Percentiles rank a stretch among this genome's conserved stretches.
Evolutionary conservation across 2,888 invertebrate species (phyloP).

Genomic region (Cheilosia vulpina): DNA sequence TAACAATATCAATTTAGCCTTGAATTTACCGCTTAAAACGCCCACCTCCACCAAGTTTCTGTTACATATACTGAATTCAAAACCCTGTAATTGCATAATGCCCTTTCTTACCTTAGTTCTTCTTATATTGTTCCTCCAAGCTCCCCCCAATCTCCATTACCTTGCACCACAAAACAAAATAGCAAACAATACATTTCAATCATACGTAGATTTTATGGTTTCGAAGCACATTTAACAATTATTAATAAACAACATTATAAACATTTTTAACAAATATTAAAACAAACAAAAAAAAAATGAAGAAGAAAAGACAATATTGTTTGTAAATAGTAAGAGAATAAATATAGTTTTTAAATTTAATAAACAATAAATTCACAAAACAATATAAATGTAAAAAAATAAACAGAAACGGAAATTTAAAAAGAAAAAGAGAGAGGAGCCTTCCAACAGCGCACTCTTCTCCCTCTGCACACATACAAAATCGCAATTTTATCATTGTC

Average conservation of each 20-base stretch:
- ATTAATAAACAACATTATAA: slow-evolving; percentile 51
- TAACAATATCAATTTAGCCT: background rate
- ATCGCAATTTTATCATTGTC: slow-evolving; percentile 65
- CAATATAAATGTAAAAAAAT: slow-evolving; percentile 58
- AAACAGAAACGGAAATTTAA: slow-evolving; percentile 59
- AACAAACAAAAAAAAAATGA: slow-evolving; percentile 57
- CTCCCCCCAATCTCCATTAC: slow-evolving; percentile 8
- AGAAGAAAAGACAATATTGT: slow-evolving; percentile 76
- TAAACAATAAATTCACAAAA: slow-evolving; percentile 63
- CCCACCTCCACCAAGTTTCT: background rate
- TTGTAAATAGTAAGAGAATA: slow-evolving; percentile 76
- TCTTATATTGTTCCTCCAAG: background rate
- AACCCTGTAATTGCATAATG: slow-evolving; percentile 23
- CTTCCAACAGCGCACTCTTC: slow-evolving; percentile 64
- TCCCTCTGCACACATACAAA: slow-evolving; percentile 38
- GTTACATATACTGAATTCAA: background rate
- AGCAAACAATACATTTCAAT: slow-evolving; percentile 62
- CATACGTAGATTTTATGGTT: slow-evolving; percentile 73
- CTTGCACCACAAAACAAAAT: slow-evolving; percentile 35
- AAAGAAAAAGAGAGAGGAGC: slow-evolving; percentile 41
- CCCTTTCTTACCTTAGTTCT: background rate
- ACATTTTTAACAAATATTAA: slow-evolving; percentile 46
- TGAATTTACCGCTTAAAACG: background rate
- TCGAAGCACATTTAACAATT: slow-evolving; percentile 68
- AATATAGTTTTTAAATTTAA: slow-evolving; percentile 83